Conservation (phyloP, 1,140 invertebrate genomes). For the Diorhabda sublineata region DNA sequence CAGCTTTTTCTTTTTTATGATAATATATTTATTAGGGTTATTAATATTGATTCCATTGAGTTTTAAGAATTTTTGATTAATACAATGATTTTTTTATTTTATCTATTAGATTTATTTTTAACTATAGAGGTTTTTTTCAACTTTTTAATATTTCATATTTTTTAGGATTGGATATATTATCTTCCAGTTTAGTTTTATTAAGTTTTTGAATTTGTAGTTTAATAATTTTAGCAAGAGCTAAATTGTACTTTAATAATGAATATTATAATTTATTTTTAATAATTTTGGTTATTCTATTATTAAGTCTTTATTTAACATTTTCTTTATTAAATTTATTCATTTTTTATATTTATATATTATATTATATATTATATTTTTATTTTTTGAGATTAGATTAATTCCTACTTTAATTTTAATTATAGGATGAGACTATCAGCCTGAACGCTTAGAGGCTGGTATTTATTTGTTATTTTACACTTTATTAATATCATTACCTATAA, state of each 20-base stretch:
- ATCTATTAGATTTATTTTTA: constrained; percentile 47
- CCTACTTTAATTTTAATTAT: too few species aligned
- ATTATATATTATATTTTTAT: too few species aligned
- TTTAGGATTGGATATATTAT: constrained; percentile 50
- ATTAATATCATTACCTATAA: too few species aligned
- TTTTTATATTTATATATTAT: too few species aligned
- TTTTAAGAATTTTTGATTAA: constrained; percentile 36
- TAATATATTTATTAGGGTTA: constrained; percentile 50
- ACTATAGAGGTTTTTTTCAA: constrained; percentile 43
- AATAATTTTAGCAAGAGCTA: constrained; percentile 52
- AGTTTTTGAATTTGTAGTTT: constrained; percentile 52
- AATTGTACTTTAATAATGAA: constrained; percentile 48
- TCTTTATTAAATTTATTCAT: constrained; percentile 53
- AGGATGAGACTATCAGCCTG: too few species aligned
- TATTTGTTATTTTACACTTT: too few species aligned
- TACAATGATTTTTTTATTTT: constrained; percentile 46
- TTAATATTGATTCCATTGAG: constrained; percentile 47
- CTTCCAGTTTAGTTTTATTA: constrained; percentile 53
- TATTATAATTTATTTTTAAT: constrained; percentile 51
- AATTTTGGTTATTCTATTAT: constrained; percentile 53
- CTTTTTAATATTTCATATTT: constrained; percentile 45
- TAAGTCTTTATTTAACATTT: constrained; percentile 57
- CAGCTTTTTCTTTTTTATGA: constrained; percentile 47
- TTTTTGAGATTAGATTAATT: constrained; percentile 62
- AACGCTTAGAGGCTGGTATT: too few species aligned